These are phyloP conservation scores for Oxyruncus cristatus DNA, from an alignment of 2,113 vertebrate genomes.

Conservation along the genomic window DNA sequence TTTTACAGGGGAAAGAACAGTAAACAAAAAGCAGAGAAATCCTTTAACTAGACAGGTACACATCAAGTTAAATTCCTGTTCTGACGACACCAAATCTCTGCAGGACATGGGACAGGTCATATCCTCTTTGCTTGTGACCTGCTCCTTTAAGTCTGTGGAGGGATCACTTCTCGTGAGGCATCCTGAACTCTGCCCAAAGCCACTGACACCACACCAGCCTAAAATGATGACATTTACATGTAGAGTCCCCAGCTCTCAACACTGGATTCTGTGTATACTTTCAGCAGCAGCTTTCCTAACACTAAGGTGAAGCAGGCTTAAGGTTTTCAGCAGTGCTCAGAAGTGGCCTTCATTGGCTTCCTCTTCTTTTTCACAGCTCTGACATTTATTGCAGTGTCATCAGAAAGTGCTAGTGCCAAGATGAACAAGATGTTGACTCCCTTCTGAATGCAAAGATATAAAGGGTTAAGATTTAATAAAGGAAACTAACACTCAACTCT, in stretches of 20 bases:
- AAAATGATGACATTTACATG: neutral
- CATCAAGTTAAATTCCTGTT: neutral
- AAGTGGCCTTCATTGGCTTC: neutral
- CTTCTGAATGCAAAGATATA: neutral
- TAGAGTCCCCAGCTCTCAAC: neutral
- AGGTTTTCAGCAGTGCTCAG: neutral
- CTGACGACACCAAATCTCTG: neutral
- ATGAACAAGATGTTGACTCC: neutral
- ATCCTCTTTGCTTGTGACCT: neutral
- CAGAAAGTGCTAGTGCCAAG: neutral
- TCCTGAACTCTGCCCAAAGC: neutral
- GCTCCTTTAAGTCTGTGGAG: neutral
- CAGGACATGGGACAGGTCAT: neutral
- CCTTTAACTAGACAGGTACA: neutral
- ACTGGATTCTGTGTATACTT: neutral
- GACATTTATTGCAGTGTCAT: neutral
- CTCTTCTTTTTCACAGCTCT: neutral
- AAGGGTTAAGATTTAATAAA: neutral
- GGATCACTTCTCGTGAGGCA: neutral
- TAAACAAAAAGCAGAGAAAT: neutral
- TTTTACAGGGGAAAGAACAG: neutral
- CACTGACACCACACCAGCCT: neutral
- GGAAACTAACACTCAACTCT: neutral
- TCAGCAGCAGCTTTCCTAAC: neutral
- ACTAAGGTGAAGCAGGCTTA: neutral